phyloP scores from a whole-genome alignment of 2,113 vertebrate species.

The Muntiacus muntjak region DNA sequence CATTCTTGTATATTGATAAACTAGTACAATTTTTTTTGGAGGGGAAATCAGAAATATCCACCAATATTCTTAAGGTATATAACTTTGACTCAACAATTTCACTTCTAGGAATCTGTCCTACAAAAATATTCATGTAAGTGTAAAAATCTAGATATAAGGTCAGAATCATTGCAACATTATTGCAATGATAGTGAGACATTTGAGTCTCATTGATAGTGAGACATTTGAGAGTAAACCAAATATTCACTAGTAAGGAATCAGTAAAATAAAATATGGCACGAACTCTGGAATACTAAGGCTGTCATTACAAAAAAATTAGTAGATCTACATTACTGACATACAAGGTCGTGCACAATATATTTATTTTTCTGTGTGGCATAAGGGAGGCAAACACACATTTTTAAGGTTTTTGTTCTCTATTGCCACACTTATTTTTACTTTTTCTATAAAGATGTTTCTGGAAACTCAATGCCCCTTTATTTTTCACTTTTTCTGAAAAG shows the following conservation, averaged over 20 bases:
- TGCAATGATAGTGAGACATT: background rate
- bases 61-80: background rate
- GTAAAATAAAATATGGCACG: background rate
- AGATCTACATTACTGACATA: background rate
- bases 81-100: background rate
- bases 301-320: background rate
- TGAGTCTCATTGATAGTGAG: background rate
- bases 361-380: background rate
- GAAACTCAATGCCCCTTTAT: background rate
- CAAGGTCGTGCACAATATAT: background rate
- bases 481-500: background rate
- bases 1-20: conserved; percentile 3
- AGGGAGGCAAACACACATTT: background rate
- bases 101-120: background rate
- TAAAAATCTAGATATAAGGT: background rate
- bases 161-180: background rate
- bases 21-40: background rate
- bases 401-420: background rate
- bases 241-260: background rate
- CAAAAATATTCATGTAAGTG: background rate
- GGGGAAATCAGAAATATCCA: background rate
- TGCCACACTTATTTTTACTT: background rate
- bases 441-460: background rate
- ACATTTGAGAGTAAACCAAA: background rate
- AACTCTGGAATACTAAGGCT: background rate